These are phyloP conservation scores for Brachyalestes nurse DNA, from an alignment of 2,797 vertebrate genomes.

Conservation along the genomic window DNA sequence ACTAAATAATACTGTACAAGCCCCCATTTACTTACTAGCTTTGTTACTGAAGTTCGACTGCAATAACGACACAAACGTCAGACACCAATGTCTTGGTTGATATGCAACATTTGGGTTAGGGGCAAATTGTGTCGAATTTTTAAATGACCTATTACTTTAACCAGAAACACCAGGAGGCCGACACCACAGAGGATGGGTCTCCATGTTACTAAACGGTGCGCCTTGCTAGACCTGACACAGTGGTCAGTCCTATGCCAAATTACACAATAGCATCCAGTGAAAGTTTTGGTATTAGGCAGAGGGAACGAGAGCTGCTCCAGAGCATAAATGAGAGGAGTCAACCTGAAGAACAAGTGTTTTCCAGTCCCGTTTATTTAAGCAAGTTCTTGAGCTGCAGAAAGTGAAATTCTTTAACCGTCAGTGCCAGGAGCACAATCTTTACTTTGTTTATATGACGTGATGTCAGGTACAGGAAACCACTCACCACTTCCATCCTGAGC, in stretches of 20 bases:
- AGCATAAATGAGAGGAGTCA: neutral
- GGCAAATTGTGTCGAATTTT: neutral
- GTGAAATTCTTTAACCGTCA: neutral
- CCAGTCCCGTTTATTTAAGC: neutral
- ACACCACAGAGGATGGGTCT: conserved; percentile 17
- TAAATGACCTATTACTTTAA: neutral
- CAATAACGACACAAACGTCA: neutral
- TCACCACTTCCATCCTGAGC: conserved; percentile 66
- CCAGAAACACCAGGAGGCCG: neutral
- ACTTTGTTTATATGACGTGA: conserved; percentile 20
- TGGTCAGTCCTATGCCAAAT: conserved; percentile 1
- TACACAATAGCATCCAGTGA: conserved; percentile 20
- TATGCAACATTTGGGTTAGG: neutral
- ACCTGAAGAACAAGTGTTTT: conserved; percentile 13
- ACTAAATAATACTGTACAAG: neutral
- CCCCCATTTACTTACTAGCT: neutral
- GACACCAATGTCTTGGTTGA: neutral
- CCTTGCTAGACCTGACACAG: conserved; percentile 26
- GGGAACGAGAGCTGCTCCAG: neutral
- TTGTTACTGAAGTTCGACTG: neutral
- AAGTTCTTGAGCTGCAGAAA: neutral
- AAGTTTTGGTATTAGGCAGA: neutral
- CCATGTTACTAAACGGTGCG: neutral
- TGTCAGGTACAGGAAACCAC: conserved; percentile 54
- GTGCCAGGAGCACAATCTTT: neutral